Percentiles rank a stretch among this genome's conserved stretches.
phyloP scores from a whole-genome alignment of 1,140 invertebrate genomes.

The Chelonus insularis region DNA sequence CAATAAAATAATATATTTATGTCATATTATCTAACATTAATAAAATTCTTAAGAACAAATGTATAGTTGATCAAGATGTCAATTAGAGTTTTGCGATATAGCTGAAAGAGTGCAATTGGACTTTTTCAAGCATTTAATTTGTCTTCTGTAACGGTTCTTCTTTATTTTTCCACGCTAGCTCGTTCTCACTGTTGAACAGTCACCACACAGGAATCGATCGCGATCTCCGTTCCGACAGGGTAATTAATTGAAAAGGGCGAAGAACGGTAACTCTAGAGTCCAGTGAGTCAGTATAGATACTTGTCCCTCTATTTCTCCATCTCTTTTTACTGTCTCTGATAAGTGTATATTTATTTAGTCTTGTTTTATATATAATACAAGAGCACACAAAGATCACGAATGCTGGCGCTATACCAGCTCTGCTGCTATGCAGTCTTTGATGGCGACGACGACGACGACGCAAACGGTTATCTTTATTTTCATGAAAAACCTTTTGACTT shows the following conservation, averaged over 20 bases:
- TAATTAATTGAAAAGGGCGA: constrained; percentile 24
- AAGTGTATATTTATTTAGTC: constrained; percentile 4
- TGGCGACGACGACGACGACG: neutral
- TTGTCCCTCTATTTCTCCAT: neutral
- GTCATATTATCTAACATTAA: no score
- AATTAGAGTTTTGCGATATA: neutral
- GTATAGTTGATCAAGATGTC: neutral
- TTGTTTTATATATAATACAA: neutral
- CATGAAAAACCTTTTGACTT: neutral
- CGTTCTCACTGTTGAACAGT: constrained; percentile 5
- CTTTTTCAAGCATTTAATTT: constrained; percentile 1
- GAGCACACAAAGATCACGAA: neutral
- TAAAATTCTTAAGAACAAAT: no score
- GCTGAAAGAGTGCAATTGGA: neutral
- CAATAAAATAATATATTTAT: no score
- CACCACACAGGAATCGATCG: constrained; percentile 15
- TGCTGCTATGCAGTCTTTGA: neutral
- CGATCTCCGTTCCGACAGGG: constrained; percentile 20
- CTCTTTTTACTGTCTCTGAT: neutral
- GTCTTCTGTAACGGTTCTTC: neutral
- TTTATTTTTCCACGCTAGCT: constrained; percentile 6
- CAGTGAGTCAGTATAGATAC: neutral
- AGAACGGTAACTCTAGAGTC: constrained; percentile 16
- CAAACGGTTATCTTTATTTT: constrained; percentile 16
- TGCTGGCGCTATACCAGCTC: neutral